Evolutionary conservation across 1,140 invertebrate species (phyloP), one percentile per base, ranked within the genome.

Genomic region (Holotrichia oblita): DNA sequence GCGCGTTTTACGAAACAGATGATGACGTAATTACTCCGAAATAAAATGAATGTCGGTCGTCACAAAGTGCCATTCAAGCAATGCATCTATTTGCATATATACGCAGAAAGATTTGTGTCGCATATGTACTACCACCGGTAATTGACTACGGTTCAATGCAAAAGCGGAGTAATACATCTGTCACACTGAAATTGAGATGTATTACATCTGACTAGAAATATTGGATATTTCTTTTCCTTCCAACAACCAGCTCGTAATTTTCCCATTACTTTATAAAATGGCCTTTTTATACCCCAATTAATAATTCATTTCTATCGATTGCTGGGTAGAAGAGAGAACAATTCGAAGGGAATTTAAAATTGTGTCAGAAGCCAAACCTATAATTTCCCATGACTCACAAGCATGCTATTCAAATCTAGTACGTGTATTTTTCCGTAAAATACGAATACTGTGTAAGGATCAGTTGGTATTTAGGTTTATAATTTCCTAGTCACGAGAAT

Each of bases 291-390:
- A n/a, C 48, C n/a, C 17, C 6, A 17, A 55, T 55, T 55, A 55
- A 55, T 55, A 55, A 55, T 55, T 55, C 48, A 55, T 55, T 55
- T 55, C 7, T 17, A 55, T 55, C 14, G 48, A 55, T 55, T 55
- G 48, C 14, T 14, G 14, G 3, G 14, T 55, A 17, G 12, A 55
- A 17, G n/a, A 55, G 6, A 3, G 14, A 55, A n/a, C 12, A n/a
- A 55, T 6, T 17, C 6, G n/a, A 55, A 6, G 48, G 0, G 48
- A 55, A 55, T 55, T 55, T 55, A 55, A 55, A 55, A 55, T 55
- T 55, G 14, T 17, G 48, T n/a, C 48, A 17, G 14, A 17, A 2
- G 14, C 14, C 48, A 3, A 55, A 55, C 48, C 6, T 55, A 55
- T 55, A 55, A 55, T 55, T 55, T 55, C 48, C 6, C 48, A 55